Conservation (phyloP, 2,113 vertebrate genomes). For the Hippoglossus stenolepis region DNA sequence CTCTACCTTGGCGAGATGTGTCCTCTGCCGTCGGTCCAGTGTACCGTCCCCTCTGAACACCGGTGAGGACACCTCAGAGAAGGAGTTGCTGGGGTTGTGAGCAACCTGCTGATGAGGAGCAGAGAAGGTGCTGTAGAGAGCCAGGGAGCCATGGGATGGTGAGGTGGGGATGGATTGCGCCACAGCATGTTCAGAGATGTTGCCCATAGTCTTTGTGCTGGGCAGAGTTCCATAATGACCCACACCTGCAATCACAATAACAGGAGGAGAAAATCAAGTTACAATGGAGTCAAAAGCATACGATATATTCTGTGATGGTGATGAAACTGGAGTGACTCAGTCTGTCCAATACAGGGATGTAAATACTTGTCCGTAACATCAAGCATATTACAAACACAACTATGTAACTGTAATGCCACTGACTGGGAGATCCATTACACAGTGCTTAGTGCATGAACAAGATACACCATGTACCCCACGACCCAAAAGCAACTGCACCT, state of each 20-base stretch:
- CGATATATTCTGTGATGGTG: background rate
- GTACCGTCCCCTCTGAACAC: conserved; percentile 87
- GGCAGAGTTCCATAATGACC: conserved; percentile 87
- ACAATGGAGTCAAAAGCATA: background rate
- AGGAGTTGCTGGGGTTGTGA: conserved; percentile 72
- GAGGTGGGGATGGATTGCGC: conserved; percentile 90
- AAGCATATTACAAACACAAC: too few relatives aligned
- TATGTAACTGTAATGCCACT: too few relatives aligned
- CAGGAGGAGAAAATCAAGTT: background rate
- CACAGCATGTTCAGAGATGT: conserved; percentile 84
- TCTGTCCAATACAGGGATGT: too few relatives aligned
- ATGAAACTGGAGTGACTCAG: too few relatives aligned
- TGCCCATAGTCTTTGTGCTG: conserved; percentile 89
- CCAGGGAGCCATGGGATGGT: conserved; percentile 90
- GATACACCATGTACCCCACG: too few relatives aligned
- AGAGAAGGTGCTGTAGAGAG: conserved; percentile 87
- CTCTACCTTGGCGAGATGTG: conserved; percentile 86
- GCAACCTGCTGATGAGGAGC: conserved; percentile 75
- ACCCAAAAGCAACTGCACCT: too few relatives aligned
- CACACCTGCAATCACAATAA: conserved; percentile 40
- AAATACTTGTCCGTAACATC: too few relatives aligned
- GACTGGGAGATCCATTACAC: too few relatives aligned
- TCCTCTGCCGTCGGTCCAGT: conserved; percentile 87
- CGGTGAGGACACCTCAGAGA: conserved; percentile 87
- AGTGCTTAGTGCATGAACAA: too few relatives aligned